These are phyloP conservation scores for Drosophila quadrilineata DNA, from an alignment of 1,140 invertebrate species.

Conservation along the genomic window DNA sequence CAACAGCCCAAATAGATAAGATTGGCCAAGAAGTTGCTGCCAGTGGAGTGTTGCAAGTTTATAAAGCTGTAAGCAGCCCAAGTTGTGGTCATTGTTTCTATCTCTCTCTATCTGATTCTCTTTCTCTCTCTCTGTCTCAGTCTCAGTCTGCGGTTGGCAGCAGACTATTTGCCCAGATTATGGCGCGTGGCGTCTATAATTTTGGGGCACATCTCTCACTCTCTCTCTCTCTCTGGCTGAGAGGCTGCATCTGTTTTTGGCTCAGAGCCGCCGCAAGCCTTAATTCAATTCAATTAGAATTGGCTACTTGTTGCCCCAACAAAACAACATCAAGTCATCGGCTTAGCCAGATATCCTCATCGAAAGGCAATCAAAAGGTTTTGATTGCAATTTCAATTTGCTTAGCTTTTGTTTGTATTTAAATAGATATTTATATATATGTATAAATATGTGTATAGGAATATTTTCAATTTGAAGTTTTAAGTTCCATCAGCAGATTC, in stretches of 20 bases:
- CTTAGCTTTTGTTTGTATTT: conserved; percentile 33
- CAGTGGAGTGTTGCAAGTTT: conserved; percentile 20
- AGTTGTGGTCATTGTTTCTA: no score
- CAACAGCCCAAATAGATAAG: conserved; percentile 22
- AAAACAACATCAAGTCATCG: background rate
- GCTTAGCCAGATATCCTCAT: conserved; percentile 52
- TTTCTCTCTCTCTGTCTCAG: no score
- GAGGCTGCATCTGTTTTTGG: conserved; percentile 5
- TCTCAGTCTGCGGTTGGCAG: background rate
- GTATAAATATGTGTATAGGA: conserved; percentile 4
- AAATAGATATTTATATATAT: conserved; percentile 7
- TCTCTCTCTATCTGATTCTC: no score
- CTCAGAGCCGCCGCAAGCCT: background rate
- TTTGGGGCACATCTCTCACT: conserved; percentile 12
- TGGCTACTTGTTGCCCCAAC: conserved; percentile 32
- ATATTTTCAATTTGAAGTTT: conserved; percentile 64
- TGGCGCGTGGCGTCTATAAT: conserved; percentile 39
- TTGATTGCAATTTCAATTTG: conserved; percentile 26
- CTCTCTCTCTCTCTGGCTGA: background rate
- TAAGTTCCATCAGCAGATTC: conserved; percentile 53
- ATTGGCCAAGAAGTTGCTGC: conserved; percentile 21
- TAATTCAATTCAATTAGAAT: conserved; percentile 48
- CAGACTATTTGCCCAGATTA: conserved; percentile 56
- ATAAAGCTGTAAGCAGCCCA: no score
- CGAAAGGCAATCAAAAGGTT: conserved; percentile 55